A percentile compares a stretch with the other conserved stretches of the same genome.
Evolutionary conservation across 2,113 vertebrate genomes (phyloP).

Genomic region (Forbesichthys agassizii): DNA sequence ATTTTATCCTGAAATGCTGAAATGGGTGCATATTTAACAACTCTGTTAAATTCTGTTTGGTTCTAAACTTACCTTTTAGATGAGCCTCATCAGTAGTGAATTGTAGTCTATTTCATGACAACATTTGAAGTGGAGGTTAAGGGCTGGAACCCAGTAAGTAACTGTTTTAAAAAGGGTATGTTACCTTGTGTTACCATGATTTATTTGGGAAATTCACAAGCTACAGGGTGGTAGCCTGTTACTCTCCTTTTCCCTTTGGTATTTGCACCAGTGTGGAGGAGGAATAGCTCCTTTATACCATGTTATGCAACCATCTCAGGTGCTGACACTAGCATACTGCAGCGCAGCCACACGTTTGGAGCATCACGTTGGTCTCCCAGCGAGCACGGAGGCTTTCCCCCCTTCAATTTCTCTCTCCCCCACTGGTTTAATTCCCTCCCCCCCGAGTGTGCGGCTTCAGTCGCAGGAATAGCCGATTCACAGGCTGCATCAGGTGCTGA

Average conservation of each 20-base stretch:
- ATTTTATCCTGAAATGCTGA: no score
- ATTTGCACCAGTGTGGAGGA: conserved; percentile 67
- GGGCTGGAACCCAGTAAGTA: no score
- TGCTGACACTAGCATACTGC: conserved; percentile 45
- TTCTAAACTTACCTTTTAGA: no score
- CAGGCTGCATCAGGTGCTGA: conserved; percentile 59
- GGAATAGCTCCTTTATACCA: conserved; percentile 69
- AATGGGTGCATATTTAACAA: no score
- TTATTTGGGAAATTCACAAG: conserved; percentile 43
- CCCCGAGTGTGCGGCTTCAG: conserved; percentile 35
- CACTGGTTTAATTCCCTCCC: conserved; percentile 25
- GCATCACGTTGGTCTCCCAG: conserved; percentile 43
- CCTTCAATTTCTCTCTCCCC: conserved; percentile 3
- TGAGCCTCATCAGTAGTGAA: no score
- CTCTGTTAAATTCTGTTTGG: no score
- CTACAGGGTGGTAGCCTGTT: conserved; percentile 63
- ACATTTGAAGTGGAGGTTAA: no score
- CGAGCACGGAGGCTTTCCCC: conserved; percentile 55
- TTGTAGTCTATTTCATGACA: no score
- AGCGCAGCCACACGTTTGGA: conserved; percentile 50
- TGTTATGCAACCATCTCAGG: conserved; percentile 74
- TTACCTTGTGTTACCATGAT: conserved; percentile 18
- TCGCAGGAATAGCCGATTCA: conserved; percentile 30
- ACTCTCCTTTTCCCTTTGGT: conserved; percentile 51
- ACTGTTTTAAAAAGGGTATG: not conserved